Evolutionary conservation across 1,140 invertebrate species (phyloP).

Genomic region (Anoplolepis gracilipes): DNA sequence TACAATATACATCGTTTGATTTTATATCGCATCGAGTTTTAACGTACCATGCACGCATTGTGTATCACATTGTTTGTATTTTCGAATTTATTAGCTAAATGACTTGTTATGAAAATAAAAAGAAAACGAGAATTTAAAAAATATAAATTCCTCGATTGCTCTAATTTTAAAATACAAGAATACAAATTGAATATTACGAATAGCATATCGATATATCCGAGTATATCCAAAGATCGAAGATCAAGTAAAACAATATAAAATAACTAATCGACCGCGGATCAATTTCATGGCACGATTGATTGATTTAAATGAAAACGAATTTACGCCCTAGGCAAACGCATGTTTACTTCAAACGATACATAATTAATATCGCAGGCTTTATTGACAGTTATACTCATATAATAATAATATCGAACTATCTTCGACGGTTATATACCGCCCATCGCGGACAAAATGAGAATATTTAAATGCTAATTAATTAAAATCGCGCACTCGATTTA

Average conservation of each 20-base stretch:
- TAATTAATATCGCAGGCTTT: conserved; percentile 14
- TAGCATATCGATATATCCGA: neutral
- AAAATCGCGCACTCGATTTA: neutral
- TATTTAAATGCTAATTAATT: neutral
- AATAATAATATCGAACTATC: neutral
- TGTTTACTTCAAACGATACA: conserved; percentile 7
- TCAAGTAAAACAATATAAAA: neutral
- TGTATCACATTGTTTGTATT: neutral
- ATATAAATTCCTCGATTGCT: neutral
- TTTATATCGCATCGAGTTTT: neutral
- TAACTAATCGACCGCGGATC: conserved; percentile 27
- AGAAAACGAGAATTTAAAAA: neutral
- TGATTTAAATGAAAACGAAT: conserved; percentile 42
- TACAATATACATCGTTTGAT: neutral
- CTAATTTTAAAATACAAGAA: neutral
- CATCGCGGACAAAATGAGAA: neutral
- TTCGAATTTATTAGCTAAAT: neutral
- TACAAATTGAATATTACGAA: neutral
- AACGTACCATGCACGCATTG: neutral
- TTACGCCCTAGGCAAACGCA: conserved; percentile 12
- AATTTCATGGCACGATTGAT: neutral
- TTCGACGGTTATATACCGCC: neutral
- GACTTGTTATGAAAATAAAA: neutral
- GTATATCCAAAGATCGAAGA: neutral
- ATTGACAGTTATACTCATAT: neutral